Base-by-base conservation (phyloP, 2,113 vertebrate genomes). In the Xerus inauris region DNA sequence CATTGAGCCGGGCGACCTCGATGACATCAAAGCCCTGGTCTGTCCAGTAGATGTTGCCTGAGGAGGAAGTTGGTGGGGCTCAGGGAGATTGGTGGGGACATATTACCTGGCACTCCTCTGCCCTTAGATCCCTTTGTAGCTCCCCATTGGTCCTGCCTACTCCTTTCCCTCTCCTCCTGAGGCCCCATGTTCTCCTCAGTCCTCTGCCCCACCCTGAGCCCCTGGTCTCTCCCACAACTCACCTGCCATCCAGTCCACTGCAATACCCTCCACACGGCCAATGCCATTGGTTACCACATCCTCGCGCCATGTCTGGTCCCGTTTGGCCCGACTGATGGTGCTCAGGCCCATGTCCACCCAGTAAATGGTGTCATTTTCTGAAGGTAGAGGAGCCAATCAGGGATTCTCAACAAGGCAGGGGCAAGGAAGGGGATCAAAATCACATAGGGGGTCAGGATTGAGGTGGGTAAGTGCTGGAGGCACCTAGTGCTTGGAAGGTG, bases 41-140 rank as follows among this genome's bases (percentile, higher is more conserved):
- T 0, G 99, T 99, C 99, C 99, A 99, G 98, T 99, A 99, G 98
- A 99, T 99, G 97, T 99, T 99, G 92, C 99, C 99, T 99, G 95
- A 82, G n/a, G 75, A 91, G 64, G 89, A 87, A 87, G 57, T 30
- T 12, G 57, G 26, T n/a, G 42, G 69, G 8, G 24, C n/a, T 94
- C 49, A 94, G 93, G 20, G 35, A 57, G 57, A 38, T 0, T 2
- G 62, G 40, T 45, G 42, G 45, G 73, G 49, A 57, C 1, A 0
- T 2, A 0, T 0, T 10, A 13, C 40, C 14, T 10, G 9, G 26
- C 59, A 35, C 12, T 8, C 20, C 32, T 26, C 20, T n/a, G 54
- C 11, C 24, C 83, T 45, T 14, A 38, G 10, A 5, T 2, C 3
- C 20, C 20, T 64, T n/a, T 30, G 1, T 32, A 17, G 32, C n/a